A percentile compares a stretch with the other conserved stretches of the same genome.
Evolutionary conservation across 2,888 invertebrate genomes (phyloP).

Genomic region (Drosophila vallismaia): DNA sequence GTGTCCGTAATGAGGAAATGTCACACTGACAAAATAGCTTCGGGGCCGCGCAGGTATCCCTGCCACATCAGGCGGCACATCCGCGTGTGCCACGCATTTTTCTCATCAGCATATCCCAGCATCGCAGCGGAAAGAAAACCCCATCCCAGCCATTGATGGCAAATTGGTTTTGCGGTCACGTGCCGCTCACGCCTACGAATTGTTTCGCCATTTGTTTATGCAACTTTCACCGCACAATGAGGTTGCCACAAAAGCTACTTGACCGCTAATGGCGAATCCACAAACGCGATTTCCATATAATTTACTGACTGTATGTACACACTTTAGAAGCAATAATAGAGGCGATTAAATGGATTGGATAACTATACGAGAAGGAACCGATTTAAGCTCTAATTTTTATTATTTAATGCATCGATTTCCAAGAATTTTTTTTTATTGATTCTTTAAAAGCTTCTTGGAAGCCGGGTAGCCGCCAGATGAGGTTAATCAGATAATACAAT

Average conservation of each 20-base stretch:
- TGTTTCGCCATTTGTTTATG: slow-evolving; percentile 78
- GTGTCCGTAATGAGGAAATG: slow-evolving; percentile 70
- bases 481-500: not conserved
- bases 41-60: slow-evolving; percentile 46
- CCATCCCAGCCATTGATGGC: slow-evolving; percentile 41
- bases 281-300: slow-evolving; percentile 58
- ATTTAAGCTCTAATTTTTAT: no score
- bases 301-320: slow-evolving; percentile 49
- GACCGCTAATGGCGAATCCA: slow-evolving; percentile 29
- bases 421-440: no score
- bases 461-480: not conserved
- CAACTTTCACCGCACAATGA: slow-evolving; percentile 62
- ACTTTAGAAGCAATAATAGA: slow-evolving; percentile 43
- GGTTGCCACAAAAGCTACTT: slow-evolving; percentile 32
- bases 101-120: slow-evolving; percentile 29
- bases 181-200: slow-evolving; percentile 76
- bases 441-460: no score
- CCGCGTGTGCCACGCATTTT: slow-evolving; percentile 35
- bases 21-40: slow-evolving; percentile 70
- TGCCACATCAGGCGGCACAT: slow-evolving; percentile 32
- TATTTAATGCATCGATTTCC: no score
- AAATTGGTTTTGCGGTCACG: slow-evolving; percentile 80
- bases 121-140: not conserved
- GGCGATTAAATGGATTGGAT: slow-evolving; percentile 9
- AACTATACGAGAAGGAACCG: no score